Evolutionary conservation across 2,797 vertebrate genomes (phyloP), one percentile per base, ranked within the genome.

Genomic region (Melanogrammus aeglefinus): DNA sequence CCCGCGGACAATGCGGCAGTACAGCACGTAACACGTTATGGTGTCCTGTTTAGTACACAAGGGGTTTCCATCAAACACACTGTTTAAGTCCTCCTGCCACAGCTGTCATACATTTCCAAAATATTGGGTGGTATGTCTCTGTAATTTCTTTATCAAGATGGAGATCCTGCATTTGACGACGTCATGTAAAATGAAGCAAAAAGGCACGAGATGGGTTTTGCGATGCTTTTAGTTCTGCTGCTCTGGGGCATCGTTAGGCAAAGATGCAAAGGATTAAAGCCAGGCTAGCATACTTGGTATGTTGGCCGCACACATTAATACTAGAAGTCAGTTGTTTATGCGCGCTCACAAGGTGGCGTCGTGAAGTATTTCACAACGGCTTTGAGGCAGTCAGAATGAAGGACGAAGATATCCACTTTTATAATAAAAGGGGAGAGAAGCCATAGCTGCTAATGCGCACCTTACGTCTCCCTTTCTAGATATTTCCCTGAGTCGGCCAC

Each of bases 401-500:
- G 12, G 41, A 4, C 41, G 41, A 14, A 44, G 4, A 3, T 44
- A 44, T 44, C 41, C 41, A 16, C 14, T 24, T n/a, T 18, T 24
- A 24, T 8, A 63, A 63, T 9, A 4, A 31, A 71, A 31, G 27
- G n/a, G 29, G 6, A 71, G 14, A 71, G 4, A 31, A n/a, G 57
- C 63, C 24, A 69, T n/a, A n/a, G n/a, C 2, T 27, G 63, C 63
- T 69, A 24, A 69, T 27, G 9, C 8, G n/a, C 24, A 27, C 3
- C n/a, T n/a, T 63, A 8, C 14, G 27, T n/a, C 8, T 69, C n/a
- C 63, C 24, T 27, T 3, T 69, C 63, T 83, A 99, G 97, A 39
- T 99, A 99, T 90, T 99, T 99, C 87, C 95, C 96, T 82, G 95
- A 94, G 84, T 94, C 93, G 69, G 95, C 97, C 75, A 98, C 98